Evolutionary conservation across 2,888 invertebrate genomes (phyloP).

Genomic region (Troides aeacus): DNA sequence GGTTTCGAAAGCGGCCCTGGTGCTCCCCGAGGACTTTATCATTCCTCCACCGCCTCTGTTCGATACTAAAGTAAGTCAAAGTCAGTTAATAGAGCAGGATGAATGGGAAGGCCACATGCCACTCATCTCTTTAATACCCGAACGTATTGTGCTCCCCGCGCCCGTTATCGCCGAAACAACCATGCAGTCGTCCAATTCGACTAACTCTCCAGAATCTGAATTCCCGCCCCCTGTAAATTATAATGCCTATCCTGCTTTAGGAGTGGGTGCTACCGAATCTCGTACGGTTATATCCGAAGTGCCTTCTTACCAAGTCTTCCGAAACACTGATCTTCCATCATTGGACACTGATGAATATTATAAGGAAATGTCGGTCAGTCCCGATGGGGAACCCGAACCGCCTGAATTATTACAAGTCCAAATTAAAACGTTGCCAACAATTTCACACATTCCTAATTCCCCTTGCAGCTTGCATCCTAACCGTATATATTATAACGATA

Average conservation of each 20-base stretch:
- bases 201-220: conserved; percentile 67
- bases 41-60: conserved; percentile 76
- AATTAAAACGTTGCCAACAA: conserved; percentile 65
- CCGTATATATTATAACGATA: conserved; percentile 53
- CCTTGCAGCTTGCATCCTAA: conserved; percentile 73
- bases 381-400: conserved; percentile 57
- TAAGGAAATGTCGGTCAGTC: conserved; percentile 62
- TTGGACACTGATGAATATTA: conserved; percentile 52
- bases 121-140: conserved; percentile 65
- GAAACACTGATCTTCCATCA: conserved; percentile 49
- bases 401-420: conserved; percentile 73
- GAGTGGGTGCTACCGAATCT: conserved; percentile 37
- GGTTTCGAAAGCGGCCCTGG: conserved; percentile 54
- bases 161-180: conserved; percentile 69
- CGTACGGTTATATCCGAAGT: conserved; percentile 59
- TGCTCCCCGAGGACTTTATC: conserved; percentile 70
- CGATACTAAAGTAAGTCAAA: conserved; percentile 69
- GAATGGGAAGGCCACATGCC: conserved; percentile 51
- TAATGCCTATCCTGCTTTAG: conserved; percentile 57
- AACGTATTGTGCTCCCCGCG: conserved; percentile 65
- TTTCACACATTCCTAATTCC: conserved; percentile 73
- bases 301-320: conserved; percentile 63
- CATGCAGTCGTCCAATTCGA: conserved; percentile 69
- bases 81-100: conserved; percentile 49
- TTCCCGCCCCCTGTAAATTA: conserved; percentile 74